These are phyloP conservation scores for Dicerorhinus sumatrensis DNA, from an alignment of 2,113 vertebrate genomes.

Conservation along the genomic window DNA sequence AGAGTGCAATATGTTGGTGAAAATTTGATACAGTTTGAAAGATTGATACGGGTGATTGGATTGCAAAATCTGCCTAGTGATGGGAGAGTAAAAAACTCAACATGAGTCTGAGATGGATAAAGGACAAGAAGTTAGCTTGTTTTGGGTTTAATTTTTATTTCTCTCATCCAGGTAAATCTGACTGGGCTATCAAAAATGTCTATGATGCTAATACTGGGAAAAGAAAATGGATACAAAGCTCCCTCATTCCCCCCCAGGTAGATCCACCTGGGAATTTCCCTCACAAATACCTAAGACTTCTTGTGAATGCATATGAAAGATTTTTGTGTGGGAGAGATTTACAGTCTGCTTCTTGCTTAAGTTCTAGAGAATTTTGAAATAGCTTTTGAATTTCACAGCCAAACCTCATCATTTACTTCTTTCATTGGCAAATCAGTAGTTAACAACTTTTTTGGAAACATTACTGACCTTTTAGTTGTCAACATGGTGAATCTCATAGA, in stretches of 20 bases:
- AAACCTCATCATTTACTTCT: background rate
- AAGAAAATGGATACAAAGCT: background rate
- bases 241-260: background rate
- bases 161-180: background rate
- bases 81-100: background rate
- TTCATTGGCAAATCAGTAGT: background rate
- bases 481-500: background rate
- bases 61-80: background rate
- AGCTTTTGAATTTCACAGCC: background rate
- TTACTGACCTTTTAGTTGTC: background rate
- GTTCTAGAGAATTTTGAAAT: conserved; percentile 26
- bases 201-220: background rate
- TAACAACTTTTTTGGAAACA: background rate
- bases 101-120: background rate
- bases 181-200: background rate
- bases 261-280: conserved; percentile 7
- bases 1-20: background rate
- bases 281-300: background rate
- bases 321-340: conserved; percentile 53
- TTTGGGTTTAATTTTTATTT: conserved; percentile 1
- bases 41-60: background rate
- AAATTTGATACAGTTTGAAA: conserved; percentile 12
- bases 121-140: background rate
- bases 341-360: background rate
- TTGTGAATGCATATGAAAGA: background rate